Conservation (phyloP, 2,888 invertebrate genomes). For the Limnephilus rhombicus region DNA sequence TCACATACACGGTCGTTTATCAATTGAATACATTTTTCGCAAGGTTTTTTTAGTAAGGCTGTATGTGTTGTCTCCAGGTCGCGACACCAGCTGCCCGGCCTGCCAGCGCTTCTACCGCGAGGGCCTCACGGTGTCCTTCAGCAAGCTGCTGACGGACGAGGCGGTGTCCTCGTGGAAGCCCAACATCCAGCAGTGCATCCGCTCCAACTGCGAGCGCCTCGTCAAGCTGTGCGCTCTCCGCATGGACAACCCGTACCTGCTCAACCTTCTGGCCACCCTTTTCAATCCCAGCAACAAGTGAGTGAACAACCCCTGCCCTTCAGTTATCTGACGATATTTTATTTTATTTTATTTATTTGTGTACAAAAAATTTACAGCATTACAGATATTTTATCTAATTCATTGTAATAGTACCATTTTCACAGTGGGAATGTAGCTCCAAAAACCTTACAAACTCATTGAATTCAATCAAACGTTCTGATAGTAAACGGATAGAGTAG, state of each 20-base stretch:
- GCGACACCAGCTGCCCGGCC: conserved; percentile 91
- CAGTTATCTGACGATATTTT: no score
- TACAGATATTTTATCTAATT: no score
- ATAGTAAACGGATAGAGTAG: no score
- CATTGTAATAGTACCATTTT: no score
- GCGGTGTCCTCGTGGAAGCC: conserved; percentile 98
- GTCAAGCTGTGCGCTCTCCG: conserved; percentile 96
- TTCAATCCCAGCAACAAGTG: conserved; percentile 97
- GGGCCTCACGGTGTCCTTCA: conserved; percentile 95
- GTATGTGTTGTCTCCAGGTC: conserved; percentile 76
- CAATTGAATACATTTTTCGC: no score
- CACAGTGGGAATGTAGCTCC: no score
- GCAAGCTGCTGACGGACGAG: conserved; percentile 97
- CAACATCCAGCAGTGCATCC: conserved; percentile 97
- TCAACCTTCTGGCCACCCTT: conserved; percentile 94
- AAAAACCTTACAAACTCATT: no score
- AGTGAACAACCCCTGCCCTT: conserved; percentile 69
- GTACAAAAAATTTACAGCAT: no score
- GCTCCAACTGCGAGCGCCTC: conserved; percentile 94
- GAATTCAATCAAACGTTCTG: no score
- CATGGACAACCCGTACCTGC: conserved; percentile 94
- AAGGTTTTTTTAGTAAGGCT: no score
- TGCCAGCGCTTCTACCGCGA: conserved; percentile 97
- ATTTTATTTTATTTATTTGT: no score
- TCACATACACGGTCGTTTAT: no score